Percentiles rank a stretch among this genome's conserved stretches.
phyloP scores from a whole-genome alignment of 2,113 vertebrate genomes.

The Macrotus californicus region DNA sequence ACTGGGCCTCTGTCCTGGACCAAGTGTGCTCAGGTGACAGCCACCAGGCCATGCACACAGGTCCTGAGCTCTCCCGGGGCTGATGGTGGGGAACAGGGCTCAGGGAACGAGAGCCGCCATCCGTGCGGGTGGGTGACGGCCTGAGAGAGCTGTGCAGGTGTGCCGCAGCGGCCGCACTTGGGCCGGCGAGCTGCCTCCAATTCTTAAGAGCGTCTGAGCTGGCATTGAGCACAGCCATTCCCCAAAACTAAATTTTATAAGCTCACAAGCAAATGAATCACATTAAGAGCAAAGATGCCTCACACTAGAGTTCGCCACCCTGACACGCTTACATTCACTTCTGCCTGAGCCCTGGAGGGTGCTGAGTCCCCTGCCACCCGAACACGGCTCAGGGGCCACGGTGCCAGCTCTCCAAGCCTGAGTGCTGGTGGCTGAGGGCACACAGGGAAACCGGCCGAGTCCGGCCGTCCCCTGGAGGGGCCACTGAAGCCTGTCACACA shows the following conservation, averaged over 20 bases:
- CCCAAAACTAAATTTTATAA: background rate
- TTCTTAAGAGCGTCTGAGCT: background rate
- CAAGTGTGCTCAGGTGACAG: background rate
- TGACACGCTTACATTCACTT: background rate
- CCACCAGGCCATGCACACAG: too few relatives aligned
- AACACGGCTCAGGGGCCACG: background rate
- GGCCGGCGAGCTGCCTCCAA: background rate
- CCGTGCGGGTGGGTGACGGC: background rate
- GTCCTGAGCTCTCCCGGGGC: background rate
- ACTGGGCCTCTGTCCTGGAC: background rate
- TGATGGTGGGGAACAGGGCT: background rate
- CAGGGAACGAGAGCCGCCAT: background rate
- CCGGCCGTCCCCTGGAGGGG: background rate
- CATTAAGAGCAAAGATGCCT: background rate
- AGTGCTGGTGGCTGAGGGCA: background rate
- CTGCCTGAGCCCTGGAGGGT: background rate
- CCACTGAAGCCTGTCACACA: too few relatives aligned
- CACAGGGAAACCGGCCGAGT: background rate
- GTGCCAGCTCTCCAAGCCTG: background rate
- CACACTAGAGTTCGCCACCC: background rate
- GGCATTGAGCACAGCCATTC: background rate
- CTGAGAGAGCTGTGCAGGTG: background rate
- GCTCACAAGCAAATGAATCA: background rate
- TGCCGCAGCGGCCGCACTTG: background rate
- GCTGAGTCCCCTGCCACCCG: background rate